Base-by-base conservation (phyloP, 1,140 invertebrate genomes). In the Wiebesia pumilae region DNA sequence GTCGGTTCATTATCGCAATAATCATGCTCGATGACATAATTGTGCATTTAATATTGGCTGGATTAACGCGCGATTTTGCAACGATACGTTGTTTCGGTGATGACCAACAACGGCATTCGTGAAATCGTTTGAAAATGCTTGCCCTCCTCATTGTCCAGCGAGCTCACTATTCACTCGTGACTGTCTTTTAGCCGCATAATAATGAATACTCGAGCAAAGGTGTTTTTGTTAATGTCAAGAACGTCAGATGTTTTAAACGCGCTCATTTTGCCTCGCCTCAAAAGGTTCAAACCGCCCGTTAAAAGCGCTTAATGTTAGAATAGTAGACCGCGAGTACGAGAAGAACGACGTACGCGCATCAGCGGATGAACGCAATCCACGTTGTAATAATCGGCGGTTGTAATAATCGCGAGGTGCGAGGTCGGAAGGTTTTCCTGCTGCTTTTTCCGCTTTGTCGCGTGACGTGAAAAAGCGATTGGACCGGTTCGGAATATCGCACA, bases 1-100 rank as follows among this genome's bases (percentile, higher is more conserved):
- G 47, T n/a, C 82, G 27, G 65, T 78, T 58, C 27, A 78, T 78
- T 77, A 78, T 43, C 73, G 43, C 62, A 62, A 33, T 51, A 73
- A 35, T 51, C 77, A 77, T 84, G 71, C 38, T 78, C 65, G 78
- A 84, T 65, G 73, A 78, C 73, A n/a, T 33, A 47, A 67, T 84
- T 78, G 62, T 65, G 73, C 38, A 84, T 84, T 77, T 77, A 30
- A 77, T 62, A 43, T 35, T 10, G 12, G 40, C n/a, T 71, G 65
- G 30, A 71, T 83, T 51, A 30, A 69, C n/a, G 12, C 19, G 62
- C 3, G 40, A 69, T 69, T 69, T 43, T 47, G 4, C 0, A 33
- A 81, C 30, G 21, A 67, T 47, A 67, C 7, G 30, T 43, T 58
- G 30, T 35, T 35, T 62, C 35, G 51, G 35, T 62, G 14, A 80